Percentiles rank a stretch among this genome's conserved stretches.
Conservation (phyloP, 1,140 invertebrate species). For the Frieseomelitta varia region DNA sequence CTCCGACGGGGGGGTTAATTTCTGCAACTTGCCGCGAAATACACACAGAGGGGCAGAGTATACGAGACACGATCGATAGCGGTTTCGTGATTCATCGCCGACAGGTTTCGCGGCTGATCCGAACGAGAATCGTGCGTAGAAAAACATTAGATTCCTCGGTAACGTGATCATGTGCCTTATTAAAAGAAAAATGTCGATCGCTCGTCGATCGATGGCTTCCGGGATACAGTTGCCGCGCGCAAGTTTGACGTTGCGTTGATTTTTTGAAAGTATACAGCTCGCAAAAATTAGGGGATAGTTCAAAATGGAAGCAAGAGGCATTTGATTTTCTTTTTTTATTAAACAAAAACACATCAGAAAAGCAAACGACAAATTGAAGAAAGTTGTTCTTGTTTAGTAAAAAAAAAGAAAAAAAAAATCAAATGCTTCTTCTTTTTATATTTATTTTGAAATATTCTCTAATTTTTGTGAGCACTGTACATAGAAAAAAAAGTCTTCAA, state of each 20-base stretch:
- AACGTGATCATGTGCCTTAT: constrained; percentile 49
- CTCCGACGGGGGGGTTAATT: background rate
- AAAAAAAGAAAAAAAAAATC: too few relatives aligned
- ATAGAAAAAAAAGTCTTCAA: background rate
- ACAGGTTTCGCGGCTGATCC: constrained; percentile 29
- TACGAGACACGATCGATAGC: background rate
- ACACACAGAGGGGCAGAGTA: constrained; percentile 5
- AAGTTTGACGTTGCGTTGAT: background rate
- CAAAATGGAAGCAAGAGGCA: too few relatives aligned
- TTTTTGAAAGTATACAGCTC: background rate
- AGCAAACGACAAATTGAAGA: too few relatives aligned
- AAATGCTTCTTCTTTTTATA: too few relatives aligned
- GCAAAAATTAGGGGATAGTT: too few relatives aligned
- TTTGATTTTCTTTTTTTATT: too few relatives aligned
- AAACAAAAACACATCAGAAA: too few relatives aligned
- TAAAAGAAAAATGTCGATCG: background rate
- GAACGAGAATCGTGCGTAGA: constrained; percentile 37
- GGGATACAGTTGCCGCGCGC: background rate
- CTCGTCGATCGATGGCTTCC: background rate
- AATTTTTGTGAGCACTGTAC: too few relatives aligned
- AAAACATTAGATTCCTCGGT: constrained; percentile 29
- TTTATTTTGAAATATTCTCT: too few relatives aligned
- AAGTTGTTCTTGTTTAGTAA: too few relatives aligned
- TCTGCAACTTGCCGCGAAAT: background rate
- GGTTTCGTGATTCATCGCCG: background rate